Conservation (phyloP, 2,113 vertebrate genomes). For the Alethe castanea region DNA sequence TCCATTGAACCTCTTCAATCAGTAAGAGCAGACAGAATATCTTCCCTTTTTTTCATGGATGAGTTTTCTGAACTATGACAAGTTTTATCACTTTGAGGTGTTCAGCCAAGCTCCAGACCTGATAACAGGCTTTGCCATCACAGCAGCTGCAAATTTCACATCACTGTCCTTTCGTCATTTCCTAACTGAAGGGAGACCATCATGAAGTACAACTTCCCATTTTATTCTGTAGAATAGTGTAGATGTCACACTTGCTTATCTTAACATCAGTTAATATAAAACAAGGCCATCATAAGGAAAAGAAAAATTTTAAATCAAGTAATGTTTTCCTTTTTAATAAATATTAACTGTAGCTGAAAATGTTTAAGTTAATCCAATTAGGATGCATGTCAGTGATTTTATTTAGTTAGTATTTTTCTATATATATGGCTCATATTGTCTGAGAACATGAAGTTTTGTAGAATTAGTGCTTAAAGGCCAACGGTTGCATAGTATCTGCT, state of each 20-base stretch:
- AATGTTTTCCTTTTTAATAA: not conserved
- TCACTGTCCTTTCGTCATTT: not conserved
- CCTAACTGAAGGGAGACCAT: not conserved
- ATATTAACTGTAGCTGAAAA: not conserved
- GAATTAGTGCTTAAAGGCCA: not conserved
- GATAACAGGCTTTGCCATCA: not conserved
- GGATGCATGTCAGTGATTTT: not conserved
- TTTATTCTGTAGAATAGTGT: not conserved
- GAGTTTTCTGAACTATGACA: not conserved
- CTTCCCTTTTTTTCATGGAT: not conserved
- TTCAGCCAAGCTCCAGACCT: not conserved
- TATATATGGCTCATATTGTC: not conserved
- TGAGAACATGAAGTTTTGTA: not conserved
- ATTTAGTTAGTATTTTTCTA: not conserved
- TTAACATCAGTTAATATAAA: not conserved
- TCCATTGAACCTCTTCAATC: not conserved
- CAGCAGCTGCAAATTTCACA: not conserved
- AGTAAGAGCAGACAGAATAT: not conserved
- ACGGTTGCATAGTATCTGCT: not conserved
- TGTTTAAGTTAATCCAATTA: not conserved
- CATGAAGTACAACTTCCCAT: not conserved
- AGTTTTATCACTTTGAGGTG: fast-evolving
- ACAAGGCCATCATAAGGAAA: not conserved
- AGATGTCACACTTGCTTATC: not conserved
- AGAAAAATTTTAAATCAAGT: not conserved